These are phyloP conservation scores for Chrysopilus asiliformis DNA, from an alignment of 2,888 invertebrate genomes.

Conservation along the genomic window DNA sequence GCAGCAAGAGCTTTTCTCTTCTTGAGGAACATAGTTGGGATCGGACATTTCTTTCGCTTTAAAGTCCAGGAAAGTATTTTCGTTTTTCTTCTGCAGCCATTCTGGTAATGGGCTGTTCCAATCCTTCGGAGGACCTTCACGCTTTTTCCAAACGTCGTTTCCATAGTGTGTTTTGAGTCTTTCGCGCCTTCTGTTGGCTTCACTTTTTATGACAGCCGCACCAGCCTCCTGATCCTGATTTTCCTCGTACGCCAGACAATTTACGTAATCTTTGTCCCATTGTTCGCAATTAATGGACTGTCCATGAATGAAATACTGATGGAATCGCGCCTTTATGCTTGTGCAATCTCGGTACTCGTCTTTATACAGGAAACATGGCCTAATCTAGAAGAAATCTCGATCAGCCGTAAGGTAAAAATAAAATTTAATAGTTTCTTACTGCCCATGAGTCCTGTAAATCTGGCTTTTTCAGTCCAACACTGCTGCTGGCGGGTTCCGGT, in stretches of 20 bases:
- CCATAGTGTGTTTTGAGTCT: slow-evolving; percentile 52
- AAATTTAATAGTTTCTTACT: background rate
- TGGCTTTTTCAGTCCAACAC: too few species aligned
- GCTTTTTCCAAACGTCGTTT: slow-evolving; percentile 69
- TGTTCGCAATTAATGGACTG: slow-evolving; percentile 56
- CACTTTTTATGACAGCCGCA: slow-evolving; percentile 53
- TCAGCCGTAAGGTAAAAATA: background rate
- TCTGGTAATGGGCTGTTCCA: slow-evolving; percentile 74
- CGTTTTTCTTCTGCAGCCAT: slow-evolving; percentile 52
- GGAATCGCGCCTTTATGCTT: slow-evolving; percentile 59
- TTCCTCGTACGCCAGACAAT: slow-evolving; percentile 56
- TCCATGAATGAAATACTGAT: slow-evolving; percentile 77
- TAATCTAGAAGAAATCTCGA: slow-evolving; percentile 48
- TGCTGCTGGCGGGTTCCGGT: too few species aligned
- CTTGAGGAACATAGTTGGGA: slow-evolving; percentile 19
- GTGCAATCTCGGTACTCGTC: slow-evolving; percentile 72
- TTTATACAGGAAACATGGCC: slow-evolving; percentile 64
- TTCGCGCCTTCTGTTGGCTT: slow-evolving; percentile 46
- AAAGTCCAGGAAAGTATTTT: slow-evolving; percentile 48
- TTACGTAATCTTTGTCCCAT: slow-evolving; percentile 65
- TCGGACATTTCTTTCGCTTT: slow-evolving; percentile 50
- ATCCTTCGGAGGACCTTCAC: slow-evolving; percentile 58
- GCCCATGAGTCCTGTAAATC: background rate
- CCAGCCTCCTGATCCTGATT: slow-evolving; percentile 48
- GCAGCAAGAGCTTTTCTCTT: slow-evolving; percentile 11